Base-by-base conservation (phyloP, 2,113 vertebrate species). In the Pedetes capensis region DNA sequence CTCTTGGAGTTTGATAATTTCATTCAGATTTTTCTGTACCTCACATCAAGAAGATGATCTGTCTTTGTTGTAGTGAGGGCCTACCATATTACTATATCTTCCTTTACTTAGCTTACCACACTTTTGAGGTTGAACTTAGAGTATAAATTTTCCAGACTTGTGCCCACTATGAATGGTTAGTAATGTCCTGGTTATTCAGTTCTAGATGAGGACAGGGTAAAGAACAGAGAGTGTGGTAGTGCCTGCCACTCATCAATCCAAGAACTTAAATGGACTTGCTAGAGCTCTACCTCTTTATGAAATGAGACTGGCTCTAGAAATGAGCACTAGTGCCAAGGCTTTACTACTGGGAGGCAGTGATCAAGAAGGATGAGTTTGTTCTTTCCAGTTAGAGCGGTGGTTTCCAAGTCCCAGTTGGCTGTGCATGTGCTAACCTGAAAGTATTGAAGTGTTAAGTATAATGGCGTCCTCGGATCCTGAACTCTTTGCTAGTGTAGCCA, bases 1-100 rank as follows among this genome's bases (percentile, higher is more conserved):
- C 14, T 68, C 18, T 89, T 89, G 51, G 47, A 44, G 49, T 91
- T 93, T 86, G 87, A 85, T 90, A 32, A 86, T 75, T 89, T 86
- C 11, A 22, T 74, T 80, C 23, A 59, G 29, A 75, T 81, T 95
- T 81, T 61, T 75, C 12, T 90, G 13, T 9, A 53, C 34, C 32
- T 85, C 55, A 53, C 34, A 25, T 85, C 55, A 64, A 76, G 68
- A 89, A 61, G 49, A 61, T 93, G 49, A n/a, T 22, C 13, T 14
- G 81, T 75, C 34, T 55, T 84, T 6, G 37, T 6, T 75, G 5
- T 63, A 64, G 27, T 49, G 37, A 68, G 71, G 55, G 44, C 55
- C 39, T 75, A 32, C 72, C 44, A 29, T 55, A 49, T 74, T 86
- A 66, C 27, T 42, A 22, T 42, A 22, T 85, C 17, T 85, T 89